Base-by-base conservation (phyloP, 2,113 vertebrate genomes). In the Charina bottae region DNA sequence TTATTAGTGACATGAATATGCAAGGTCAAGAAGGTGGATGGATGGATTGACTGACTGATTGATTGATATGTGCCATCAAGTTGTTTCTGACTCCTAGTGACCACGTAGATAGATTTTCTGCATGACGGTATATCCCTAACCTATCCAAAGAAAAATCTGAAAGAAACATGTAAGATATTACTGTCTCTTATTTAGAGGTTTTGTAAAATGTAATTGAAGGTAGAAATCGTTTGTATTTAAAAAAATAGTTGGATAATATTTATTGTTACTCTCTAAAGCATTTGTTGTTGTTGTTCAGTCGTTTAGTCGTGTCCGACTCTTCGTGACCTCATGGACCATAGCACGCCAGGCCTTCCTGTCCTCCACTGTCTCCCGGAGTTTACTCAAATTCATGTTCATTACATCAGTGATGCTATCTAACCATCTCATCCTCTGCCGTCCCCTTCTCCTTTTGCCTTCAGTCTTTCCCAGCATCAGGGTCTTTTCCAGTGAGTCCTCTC, bases 261-360 rank as follows among this genome's bases (percentile, higher is more conserved):
- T 15, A 54, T 58, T 93, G 62, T 92, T 92, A 17, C 62, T 49
- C 86, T 55, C 86, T 59, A 56, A 94, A 95, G 17, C 49, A 58
- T 93, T 85, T n/a, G n/a, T n/a, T n/a, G n/a, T n/a, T n/a, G n/a
- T n/a, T n/a, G n/a, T n/a, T n/a, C n/a, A n/a, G n/a, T n/a, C n/a
- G n/a, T n/a, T n/a, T n/a, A n/a, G n/a, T n/a, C n/a, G n/a, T n/a
- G n/a, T n/a, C n/a, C n/a, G n/a, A n/a, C n/a, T n/a, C n/a, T n/a
- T n/a, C n/a, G n/a, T n/a, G n/a, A n/a, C n/a, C n/a, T n/a, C n/a
- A n/a, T n/a, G n/a, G n/a, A n/a, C n/a, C n/a, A n/a, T n/a, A n/a
- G n/a, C n/a, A n/a, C n/a, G n/a, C n/a, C n/a, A n/a, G n/a, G n/a
- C n/a, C n/a, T n/a, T n/a, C n/a, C n/a, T n/a, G n/a, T n/a, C n/a